These are phyloP conservation scores for Decapterus maruadsi DNA, from an alignment of 2,797 vertebrate genomes.

Conservation along the genomic window DNA sequence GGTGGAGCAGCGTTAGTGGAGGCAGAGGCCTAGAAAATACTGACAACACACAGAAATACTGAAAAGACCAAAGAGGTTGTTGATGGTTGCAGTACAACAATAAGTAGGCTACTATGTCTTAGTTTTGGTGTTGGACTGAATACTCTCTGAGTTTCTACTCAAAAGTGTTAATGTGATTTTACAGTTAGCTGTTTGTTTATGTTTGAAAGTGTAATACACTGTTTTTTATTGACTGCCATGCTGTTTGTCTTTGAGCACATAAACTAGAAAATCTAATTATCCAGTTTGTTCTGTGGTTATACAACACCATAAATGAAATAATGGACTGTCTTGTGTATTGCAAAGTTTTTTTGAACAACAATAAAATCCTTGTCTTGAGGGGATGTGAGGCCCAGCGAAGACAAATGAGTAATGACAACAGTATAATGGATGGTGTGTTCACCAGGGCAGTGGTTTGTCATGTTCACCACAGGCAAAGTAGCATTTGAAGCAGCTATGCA, in stretches of 20 bases:
- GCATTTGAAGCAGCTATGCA: not conserved
- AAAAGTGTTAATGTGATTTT: slow-evolving; percentile 28
- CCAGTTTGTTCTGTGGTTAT: slow-evolving; percentile 34
- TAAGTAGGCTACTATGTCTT: slow-evolving; percentile 56
- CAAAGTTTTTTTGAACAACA: not conserved
- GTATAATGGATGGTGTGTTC: not conserved
- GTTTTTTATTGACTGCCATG: slow-evolving; percentile 20
- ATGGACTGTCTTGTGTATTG: slow-evolving; percentile 3
- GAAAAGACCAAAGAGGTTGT: slow-evolving; percentile 60
- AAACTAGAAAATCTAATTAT: not conserved
- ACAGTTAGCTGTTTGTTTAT: slow-evolving; percentile 19
- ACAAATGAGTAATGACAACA: not conserved
- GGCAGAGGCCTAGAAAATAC: slow-evolving; percentile 54
- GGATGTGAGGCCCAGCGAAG: not conserved
- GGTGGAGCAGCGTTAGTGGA: slow-evolving; percentile 26
- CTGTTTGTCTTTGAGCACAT: slow-evolving; percentile 36
- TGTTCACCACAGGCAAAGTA: not conserved
- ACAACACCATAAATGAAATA: slow-evolving; percentile 6
- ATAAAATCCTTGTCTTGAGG: not conserved
- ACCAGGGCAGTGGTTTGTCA: not conserved
- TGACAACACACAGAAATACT: slow-evolving; percentile 27
- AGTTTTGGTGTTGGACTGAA: slow-evolving; percentile 44
- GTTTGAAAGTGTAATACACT: slow-evolving; percentile 26
- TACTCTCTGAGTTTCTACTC: not conserved
- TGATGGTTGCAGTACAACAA: slow-evolving; percentile 11